Evolutionary conservation across 2,113 vertebrate species (phyloP), one percentile per base, ranked within the genome.

Genomic region (Neogobius melanostomus): DNA sequence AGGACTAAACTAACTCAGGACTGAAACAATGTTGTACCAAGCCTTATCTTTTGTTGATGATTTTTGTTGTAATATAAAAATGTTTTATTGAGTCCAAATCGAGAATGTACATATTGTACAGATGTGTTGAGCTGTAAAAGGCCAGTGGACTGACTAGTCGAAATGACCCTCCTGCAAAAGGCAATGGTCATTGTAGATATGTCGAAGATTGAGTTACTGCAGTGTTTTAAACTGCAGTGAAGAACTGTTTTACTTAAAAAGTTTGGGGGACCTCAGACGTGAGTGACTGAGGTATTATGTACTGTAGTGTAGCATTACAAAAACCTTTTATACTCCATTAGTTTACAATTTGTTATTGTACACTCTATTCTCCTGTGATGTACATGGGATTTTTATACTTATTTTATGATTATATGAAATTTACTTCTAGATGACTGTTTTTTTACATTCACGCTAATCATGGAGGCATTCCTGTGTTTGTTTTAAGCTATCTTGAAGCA

Each of bases 1-100:
- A 69, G 63, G 69, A 63, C 65, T 54, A 70, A n/a, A 36, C 63
- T 36, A 49, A 65, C 75, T 82, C 82, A 77, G 75, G 82, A 79
- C 60, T n/a, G 64, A 66, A 57, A 16, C 49, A 16, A 72, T 36
- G 16, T 49, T 61, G 68, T 49, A 71, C 73, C 62, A 68, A 76
- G 66, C 42, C n/a, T 6, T 60, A 10, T 16, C 17, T 50, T 45
- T 0, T 21, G 47, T 68, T 71, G 43, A 4, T 76, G 1, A 11
- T 68, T 47, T 54, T 15, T 59, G 69, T 68, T 79, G 64, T 36
- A 52, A 42, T 14, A 60, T 69, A 52, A 54, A 16, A 5, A n/a
- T 28, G 11, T 4, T 36, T 36, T 36, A 36, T 36, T 36, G 28
- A 36, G 28, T 1, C 21, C 1, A 17, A 52, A 53, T 64, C 10